Evolutionary conservation across 2,113 vertebrate genomes (phyloP), one percentile per base, ranked within the genome.

Genomic region (Alexandromys fortis): DNA sequence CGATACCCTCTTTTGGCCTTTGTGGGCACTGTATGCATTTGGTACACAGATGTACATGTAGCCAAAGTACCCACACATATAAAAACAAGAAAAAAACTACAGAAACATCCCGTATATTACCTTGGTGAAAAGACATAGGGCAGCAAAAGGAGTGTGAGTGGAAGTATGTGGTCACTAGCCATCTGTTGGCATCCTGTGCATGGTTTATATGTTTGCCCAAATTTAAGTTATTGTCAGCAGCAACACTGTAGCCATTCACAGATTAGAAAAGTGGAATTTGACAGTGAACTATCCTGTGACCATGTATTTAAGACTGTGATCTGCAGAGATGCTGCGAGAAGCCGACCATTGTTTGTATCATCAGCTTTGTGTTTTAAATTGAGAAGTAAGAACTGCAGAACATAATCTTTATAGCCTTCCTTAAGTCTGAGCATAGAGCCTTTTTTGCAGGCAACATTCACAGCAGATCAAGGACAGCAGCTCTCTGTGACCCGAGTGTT

Each of bases 261-360:
- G 68, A 30, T 58, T 70, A 22, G 88, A 49, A 68, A 67, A 87
- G 4, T 65, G 52, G 38, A 21, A 47, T 19, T 72, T 28, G 75
- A 76, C 58, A 93, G 17, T 63, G 24, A 81, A 96, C 47, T 33
- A 22, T 81, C 22, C 72, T 61, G 13, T 42, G 61, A 61, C 8
- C n/a, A 33, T 45, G 3, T 26, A 13, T 72, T 89, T 75, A 75
- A 94, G 42, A 21, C 10, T 90, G 3, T 75, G 63, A 3, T 13
- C 22, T 0, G 0, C 24, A 61, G 55, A 91, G 28, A n/a, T 0
- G 2, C 3, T 12, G 13, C 70, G 24, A 65, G 68, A 42, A 67
- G 9, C 33, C 30, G 52, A 22, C 5, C 22, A 11, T 22, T 2
- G 4, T 11, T 35, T 4, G 24, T 61, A 16, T 55, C 1, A 0